Evolutionary conservation across 2,888 invertebrate species (phyloP).

Genomic region (Andrena praecox): DNA sequence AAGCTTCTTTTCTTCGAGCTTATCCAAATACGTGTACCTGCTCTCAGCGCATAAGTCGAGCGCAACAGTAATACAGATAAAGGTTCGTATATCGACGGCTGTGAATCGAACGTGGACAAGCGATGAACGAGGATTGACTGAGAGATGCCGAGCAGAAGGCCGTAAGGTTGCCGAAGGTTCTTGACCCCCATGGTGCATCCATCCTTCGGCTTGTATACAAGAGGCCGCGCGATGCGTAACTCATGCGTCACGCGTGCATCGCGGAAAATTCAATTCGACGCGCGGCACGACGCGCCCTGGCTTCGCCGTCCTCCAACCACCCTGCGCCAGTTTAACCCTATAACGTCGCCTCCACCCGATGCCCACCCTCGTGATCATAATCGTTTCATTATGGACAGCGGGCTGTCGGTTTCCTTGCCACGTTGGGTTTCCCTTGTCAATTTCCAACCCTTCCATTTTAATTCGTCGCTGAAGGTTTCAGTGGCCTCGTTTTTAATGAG

Average conservation of each 20-base stretch:
- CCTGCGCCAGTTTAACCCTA: conserved; percentile 44
- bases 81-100: conserved; percentile 34
- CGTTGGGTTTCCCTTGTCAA: conserved; percentile 25
- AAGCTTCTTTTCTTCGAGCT: no score
- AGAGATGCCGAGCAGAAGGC: conserved; percentile 47
- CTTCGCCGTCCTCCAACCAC: conserved; percentile 32
- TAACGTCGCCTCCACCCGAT: conserved; percentile 51
- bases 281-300: conserved; percentile 42
- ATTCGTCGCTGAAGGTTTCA: background rate
- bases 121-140: conserved; percentile 27
- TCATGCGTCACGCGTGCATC: conserved; percentile 38
- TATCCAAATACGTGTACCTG: no score
- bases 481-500: background rate
- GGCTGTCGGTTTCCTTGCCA: background rate
- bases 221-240: conserved; percentile 50
- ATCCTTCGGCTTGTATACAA: conserved; percentile 34
- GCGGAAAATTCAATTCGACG: conserved; percentile 71
- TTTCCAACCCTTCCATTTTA: background rate
- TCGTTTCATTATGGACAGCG: conserved; percentile 38
- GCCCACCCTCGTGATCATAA: conserved; percentile 42
- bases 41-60: conserved; percentile 1
- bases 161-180: conserved; percentile 70
- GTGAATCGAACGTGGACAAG: conserved; percentile 36
- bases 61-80: conserved; percentile 16
- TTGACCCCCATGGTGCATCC: conserved; percentile 62